Evolutionary conservation across 2,113 vertebrate genomes (phyloP), one percentile per base, ranked within the genome.

Genomic region (Leiothrix lutea): DNA sequence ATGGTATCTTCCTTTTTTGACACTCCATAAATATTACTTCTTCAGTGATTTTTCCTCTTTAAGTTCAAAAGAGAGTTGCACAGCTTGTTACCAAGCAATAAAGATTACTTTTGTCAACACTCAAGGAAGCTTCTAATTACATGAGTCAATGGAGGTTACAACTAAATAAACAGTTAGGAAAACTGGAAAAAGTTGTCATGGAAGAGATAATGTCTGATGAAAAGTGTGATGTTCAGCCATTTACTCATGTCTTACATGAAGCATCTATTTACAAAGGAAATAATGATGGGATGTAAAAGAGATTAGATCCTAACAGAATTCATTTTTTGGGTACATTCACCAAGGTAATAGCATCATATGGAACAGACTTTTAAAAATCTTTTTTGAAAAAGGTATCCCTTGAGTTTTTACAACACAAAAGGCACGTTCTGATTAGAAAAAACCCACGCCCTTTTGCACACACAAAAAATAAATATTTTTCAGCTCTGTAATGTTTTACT

Each of bases 121-220:
- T 95, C 75, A 97, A 36, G 67, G 93, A 97, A 97, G 94, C 87
- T 87, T 96, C 84, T 97, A 97, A 98, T 97, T 98, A 97, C 64
- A 86, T 96, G 96, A 97, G 92, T 98, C 97, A 97, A 48, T 83
- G 70, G 84, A 97, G 86, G 94, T 98, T 97, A 97, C 81, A 97
- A 97, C 94, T 95, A 92, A 97, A 98, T 92, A 97, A 97, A 97
- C 86, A 96, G 88, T 92, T 95, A 95, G 94, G 31, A 95, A 97
- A 97, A 97, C 53, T 89, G 95, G 86, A 95, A 97, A 97, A 95
- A 97, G 77, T 19, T 94, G 86, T 98, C 95, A 96, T 22, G 28
- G 77, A 92, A 95, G 80, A 96, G 89, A 96, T 97, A 97, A 95
- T 67, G 38, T 91, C 94, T 94, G 82, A 92, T 86, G 62, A 95